Evolutionary conservation across 2,113 vertebrate genomes (phyloP).

Genomic region (Hemibagrus wyckioides): DNA sequence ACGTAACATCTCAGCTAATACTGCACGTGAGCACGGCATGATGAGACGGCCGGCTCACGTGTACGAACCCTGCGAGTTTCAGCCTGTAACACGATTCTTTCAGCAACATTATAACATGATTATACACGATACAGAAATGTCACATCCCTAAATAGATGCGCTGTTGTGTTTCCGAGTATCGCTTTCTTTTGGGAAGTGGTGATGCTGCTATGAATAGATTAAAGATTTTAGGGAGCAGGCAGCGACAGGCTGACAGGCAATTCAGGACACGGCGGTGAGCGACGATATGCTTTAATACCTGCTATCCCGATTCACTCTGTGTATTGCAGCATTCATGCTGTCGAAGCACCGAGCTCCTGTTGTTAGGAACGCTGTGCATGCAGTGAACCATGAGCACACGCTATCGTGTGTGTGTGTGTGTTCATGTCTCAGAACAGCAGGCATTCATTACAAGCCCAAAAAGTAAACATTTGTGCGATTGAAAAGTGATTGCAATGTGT

Average conservation of each 20-base stretch:
- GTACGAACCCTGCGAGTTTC: not conserved
- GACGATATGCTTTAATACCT: not conserved
- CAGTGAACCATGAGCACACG: not conserved
- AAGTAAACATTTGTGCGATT: constrained; percentile 40
- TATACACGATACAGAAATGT: constrained; percentile 10
- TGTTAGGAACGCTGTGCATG: constrained; percentile 5
- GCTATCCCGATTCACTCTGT: not conserved
- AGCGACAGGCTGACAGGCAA: constrained; percentile 8
- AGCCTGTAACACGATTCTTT: not conserved
- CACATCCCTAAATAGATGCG: constrained; percentile 26
- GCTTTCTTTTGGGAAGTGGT: not conserved
- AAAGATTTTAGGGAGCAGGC: not conserved
- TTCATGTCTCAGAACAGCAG: not conserved
- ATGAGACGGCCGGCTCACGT: not conserved
- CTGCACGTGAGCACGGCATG: not conserved
- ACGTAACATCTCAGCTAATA: not conserved
- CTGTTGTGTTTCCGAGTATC: constrained; percentile 22
- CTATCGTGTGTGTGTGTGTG: not conserved
- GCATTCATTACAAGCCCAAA: constrained; percentile 1
- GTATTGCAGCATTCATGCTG: not conserved
- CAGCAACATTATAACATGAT: not conserved
- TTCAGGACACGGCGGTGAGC: not conserved
- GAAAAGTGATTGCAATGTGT: constrained; percentile 55
- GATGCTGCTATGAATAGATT: constrained; percentile 38
- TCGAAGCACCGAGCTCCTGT: constrained; percentile 8